These are phyloP conservation scores for Eugnorisma glareosa DNA, from an alignment of 2,888 invertebrate genomes.

Conservation along the genomic window DNA sequence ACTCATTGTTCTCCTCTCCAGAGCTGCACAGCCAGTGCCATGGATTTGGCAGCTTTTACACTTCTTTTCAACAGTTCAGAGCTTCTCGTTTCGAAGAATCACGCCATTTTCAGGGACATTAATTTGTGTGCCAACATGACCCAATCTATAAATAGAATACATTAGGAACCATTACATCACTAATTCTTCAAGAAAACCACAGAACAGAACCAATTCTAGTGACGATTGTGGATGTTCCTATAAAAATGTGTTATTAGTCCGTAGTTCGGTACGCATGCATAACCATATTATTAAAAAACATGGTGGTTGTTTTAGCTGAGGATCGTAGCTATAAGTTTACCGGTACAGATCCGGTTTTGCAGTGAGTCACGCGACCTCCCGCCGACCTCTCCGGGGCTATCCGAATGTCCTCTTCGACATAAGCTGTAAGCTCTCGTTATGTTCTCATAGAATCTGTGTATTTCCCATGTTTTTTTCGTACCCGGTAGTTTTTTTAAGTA, in stretches of 20 bases:
- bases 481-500: not conserved
- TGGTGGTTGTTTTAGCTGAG: slow-evolving; percentile 29
- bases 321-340: slow-evolving; percentile 44
- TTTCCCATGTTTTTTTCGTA: slow-evolving; percentile 42
- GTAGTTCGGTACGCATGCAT: slow-evolving; percentile 11
- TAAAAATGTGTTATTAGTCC: slow-evolving; percentile 32
- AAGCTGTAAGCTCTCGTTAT: slow-evolving; percentile 53
- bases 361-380: slow-evolving; percentile 86
- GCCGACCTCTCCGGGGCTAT: slow-evolving; percentile 79
- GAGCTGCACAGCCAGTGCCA: not conserved
- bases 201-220: slow-evolving; percentile 16
- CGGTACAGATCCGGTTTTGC: slow-evolving; percentile 82
- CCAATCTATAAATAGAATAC: not conserved
- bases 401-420: slow-evolving; percentile 70
- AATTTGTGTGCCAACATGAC: slow-evolving; percentile 4
- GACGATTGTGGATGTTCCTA: not conserved
- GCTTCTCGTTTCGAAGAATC: not conserved
- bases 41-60: not conserved
- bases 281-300: slow-evolving; percentile 35
- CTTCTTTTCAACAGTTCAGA: not conserved
- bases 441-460: slow-evolving; percentile 25
- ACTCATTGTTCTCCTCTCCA: not conserved
- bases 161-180: slow-evolving; percentile 14
- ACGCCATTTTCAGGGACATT: not conserved
- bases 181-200: slow-evolving; percentile 19